Evolutionary conservation across 2,888 invertebrate genomes (phyloP), one percentile per base, ranked within the genome.

Genomic region (Dascillus cervinus): DNA sequence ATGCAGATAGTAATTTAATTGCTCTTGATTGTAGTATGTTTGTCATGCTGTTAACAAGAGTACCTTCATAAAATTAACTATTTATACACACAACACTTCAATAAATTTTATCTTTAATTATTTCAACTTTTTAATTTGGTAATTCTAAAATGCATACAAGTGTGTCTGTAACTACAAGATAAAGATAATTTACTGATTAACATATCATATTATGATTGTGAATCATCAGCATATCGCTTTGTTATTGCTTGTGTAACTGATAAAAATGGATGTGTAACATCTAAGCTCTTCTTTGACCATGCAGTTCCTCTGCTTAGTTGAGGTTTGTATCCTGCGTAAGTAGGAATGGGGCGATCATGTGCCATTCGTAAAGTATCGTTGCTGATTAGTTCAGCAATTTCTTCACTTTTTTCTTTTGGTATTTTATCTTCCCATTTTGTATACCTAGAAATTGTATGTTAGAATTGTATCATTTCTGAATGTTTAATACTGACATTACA

Each of bases 301-400:
- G 53, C 39, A 8, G 60, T 54, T 3, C 58, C 60, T 8, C 42
- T 31, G 6, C 60, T 42, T 9, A 56, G 22, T 25, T 37, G 35
- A 2, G 64, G 60, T 38, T 45, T 53, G 32, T 60, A 58, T 12
- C 64, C 66, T 3, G 52, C 45, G 41, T 64, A 66, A 3, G 53
- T 53, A 3, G 55, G 52, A 15, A 46, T 49, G n/a, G 52, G 37
- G 30, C 50, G 46, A 37, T 65, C 62, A 38, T 66, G 64, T 6
- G 61, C 49, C n/a, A 56, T 37, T 23, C 61, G 43, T 15, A 66
- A 37, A 35, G 52, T 50, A 25, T 65, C 54, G 4, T 53, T 41
- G 10, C 45, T 34, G 3, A 64, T 53, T 17, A 64, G 43, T 4
- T 50, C 33, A 3, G 45, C 36, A 14, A 65, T 60, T 32, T 52